Conservation (phyloP, 2,113 vertebrate genomes). For the Eolophus roseicapilla region DNA sequence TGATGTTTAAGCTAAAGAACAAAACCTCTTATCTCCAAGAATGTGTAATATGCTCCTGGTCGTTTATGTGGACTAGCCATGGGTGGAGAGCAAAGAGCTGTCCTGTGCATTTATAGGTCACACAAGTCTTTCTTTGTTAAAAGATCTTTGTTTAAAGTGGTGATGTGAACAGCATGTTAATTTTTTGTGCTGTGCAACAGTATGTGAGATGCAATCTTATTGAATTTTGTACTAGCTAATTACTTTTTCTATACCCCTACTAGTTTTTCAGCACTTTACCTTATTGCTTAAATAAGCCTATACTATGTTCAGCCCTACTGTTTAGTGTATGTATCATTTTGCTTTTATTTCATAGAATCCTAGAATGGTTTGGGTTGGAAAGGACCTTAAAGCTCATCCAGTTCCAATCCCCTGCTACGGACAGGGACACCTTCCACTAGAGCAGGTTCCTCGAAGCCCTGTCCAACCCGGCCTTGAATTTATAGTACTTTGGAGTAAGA, state of each 20-base stretch:
- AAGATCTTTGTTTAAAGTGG: background rate
- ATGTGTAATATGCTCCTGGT: background rate
- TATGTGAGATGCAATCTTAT: background rate
- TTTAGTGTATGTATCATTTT: accelerated
- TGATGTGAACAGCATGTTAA: background rate
- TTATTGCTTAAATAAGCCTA: background rate
- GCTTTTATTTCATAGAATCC: background rate
- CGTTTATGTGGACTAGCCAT: background rate
- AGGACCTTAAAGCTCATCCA: background rate
- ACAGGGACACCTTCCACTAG: background rate
- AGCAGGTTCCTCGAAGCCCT: background rate
- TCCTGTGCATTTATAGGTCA: constrained; percentile 13
- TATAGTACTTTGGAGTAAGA: background rate
- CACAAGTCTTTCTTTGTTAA: background rate
- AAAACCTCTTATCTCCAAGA: background rate
- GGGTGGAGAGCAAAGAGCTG: background rate
- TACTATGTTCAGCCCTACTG: accelerated
- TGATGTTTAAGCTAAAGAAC: background rate
- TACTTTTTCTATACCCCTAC: background rate
- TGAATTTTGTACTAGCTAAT: background rate
- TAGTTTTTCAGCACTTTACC: background rate
- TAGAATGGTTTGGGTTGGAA: background rate
- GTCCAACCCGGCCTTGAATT: background rate
- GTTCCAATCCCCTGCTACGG: background rate
- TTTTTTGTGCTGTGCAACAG: background rate